phyloP scores from a whole-genome alignment of 1,140 invertebrate species.

The Cherax quadricarinatus region DNA sequence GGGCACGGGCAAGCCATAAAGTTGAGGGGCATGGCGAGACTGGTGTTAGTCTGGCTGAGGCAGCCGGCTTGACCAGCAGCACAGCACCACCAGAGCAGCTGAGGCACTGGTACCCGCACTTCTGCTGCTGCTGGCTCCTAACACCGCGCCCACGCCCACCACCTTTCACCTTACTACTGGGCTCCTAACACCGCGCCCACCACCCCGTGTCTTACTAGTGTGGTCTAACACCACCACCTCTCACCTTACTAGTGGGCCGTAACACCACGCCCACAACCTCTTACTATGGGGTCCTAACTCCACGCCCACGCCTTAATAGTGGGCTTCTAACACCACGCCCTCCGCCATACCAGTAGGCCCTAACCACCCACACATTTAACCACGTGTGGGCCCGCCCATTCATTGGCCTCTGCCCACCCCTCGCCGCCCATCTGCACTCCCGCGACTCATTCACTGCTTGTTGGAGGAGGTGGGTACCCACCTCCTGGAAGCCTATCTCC shows the following conservation, averaged over 20 bases:
- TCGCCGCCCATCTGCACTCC: neutral
- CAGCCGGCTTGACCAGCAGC: constrained; percentile 23
- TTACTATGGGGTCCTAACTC: no score
- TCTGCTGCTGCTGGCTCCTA: neutral
- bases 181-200: no score
- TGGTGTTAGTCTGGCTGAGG: constrained; percentile 27
- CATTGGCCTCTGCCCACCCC: constrained; percentile 17
- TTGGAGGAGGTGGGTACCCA: neutral
- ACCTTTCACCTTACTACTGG: no score
- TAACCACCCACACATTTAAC: neutral
- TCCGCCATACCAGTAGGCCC: neutral
- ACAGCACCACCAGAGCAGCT: neutral
- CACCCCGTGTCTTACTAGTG: no score
- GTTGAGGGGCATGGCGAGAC: constrained; percentile 23
- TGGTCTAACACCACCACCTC: no score
- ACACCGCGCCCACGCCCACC: constrained; percentile 12
- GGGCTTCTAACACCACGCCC: no score
- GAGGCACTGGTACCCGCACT: constrained; percentile 20
- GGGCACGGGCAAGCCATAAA: constrained; percentile 12
- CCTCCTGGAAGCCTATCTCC: neutral
- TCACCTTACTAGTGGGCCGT: no score
- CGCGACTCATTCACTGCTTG: neutral
- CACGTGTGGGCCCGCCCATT: constrained; percentile 39
- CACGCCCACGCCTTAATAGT: no score
- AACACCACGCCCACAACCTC: no score